phyloP scores from a whole-genome alignment of 2,113 vertebrate species.

The Pedetes capensis region DNA sequence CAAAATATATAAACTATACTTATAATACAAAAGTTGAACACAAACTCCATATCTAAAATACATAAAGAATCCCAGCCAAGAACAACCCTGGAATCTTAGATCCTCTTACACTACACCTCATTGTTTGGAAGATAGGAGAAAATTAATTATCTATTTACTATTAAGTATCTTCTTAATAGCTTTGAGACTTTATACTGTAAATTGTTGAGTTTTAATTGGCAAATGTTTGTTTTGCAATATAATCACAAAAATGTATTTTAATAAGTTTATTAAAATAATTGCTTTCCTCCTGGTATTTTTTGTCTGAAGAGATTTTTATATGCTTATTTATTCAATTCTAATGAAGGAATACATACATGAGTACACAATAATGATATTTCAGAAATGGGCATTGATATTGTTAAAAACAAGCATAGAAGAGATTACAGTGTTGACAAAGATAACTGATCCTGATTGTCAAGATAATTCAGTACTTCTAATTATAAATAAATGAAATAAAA shows the following conservation, averaged over 20 bases:
- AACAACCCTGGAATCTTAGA: neutral
- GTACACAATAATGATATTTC: too few species aligned
- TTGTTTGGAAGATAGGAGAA: neutral
- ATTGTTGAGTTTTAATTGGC: neutral
- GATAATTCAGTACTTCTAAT: too few species aligned
- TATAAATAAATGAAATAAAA: too few species aligned
- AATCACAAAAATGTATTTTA: neutral
- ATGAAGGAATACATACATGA: too few species aligned
- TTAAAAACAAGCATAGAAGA: too few species aligned
- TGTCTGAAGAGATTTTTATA: too few species aligned
- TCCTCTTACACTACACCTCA: neutral
- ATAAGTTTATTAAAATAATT: neutral
- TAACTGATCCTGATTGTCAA: too few species aligned
- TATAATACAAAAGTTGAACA: neutral
- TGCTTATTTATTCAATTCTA: too few species aligned
- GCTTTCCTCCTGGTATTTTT: neutral
- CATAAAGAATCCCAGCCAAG: neutral
- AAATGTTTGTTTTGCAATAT: neutral
- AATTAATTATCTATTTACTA: neutral
- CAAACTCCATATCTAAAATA: neutral
- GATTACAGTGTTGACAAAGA: too few species aligned
- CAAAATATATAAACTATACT: neutral
- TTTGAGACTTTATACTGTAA: neutral
- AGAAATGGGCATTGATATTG: too few species aligned
- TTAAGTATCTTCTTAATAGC: neutral